Conservation (phyloP, 2,113 vertebrate genomes). For the Ondatra zibethicus region DNA sequence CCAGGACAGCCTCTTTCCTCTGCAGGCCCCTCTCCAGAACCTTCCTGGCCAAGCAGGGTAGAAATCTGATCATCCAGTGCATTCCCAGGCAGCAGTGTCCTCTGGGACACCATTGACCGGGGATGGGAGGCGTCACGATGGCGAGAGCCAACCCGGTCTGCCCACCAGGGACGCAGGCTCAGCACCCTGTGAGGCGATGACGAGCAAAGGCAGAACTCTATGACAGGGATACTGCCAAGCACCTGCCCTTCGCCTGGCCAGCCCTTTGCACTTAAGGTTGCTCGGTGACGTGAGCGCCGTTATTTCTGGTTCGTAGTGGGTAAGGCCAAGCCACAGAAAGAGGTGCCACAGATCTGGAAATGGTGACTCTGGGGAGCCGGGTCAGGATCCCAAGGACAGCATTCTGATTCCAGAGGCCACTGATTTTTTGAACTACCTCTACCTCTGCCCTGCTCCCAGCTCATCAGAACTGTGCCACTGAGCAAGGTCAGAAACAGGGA, state of each 20-base stretch:
- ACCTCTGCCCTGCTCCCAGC: accelerated
- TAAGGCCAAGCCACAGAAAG: not conserved
- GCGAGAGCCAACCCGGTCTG: not conserved
- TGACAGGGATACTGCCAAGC: accelerated
- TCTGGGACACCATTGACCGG: not conserved
- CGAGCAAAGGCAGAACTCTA: not conserved
- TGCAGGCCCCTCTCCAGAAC: slow-evolving; percentile 18
- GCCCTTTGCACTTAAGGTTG: not conserved
- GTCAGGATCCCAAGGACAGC: not conserved
- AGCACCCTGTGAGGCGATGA: not conserved
- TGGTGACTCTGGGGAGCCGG: not conserved
- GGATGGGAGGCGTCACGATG: not conserved
- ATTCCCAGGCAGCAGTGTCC: slow-evolving; percentile 54
- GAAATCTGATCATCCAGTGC: slow-evolving; percentile 29
- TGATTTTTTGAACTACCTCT: not conserved
- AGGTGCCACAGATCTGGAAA: not conserved
- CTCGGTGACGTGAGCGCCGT: not conserved
- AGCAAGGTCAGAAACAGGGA: not conserved
- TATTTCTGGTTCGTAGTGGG: not conserved
- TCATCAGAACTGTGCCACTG: not conserved
- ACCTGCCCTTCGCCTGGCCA: not conserved
- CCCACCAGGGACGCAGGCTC: not conserved
- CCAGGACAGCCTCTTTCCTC: slow-evolving; percentile 65
- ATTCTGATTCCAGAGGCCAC: not conserved
- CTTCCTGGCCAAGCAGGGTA: slow-evolving; percentile 23